Evolutionary conservation across 2,888 invertebrate genomes (phyloP).

Genomic region (Nineta flava): DNA sequence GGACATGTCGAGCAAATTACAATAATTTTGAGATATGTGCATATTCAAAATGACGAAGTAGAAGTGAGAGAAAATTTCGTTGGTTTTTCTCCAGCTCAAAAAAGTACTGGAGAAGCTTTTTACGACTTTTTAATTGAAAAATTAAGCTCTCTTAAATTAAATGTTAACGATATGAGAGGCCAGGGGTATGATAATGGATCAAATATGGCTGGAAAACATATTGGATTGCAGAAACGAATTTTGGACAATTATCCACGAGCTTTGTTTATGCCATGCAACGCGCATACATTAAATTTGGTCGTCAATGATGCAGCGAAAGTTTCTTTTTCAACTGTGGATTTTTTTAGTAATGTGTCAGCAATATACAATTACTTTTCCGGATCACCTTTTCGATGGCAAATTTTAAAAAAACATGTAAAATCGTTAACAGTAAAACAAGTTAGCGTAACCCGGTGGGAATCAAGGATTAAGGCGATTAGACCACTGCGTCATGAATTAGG

Average conservation of each 20-base stretch:
- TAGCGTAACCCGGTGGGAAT: constrained; percentile 13
- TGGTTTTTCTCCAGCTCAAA: constrained; percentile 5
- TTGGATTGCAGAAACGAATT: constrained; percentile 14
- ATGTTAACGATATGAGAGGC: constrained; percentile 10
- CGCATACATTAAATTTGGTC: constrained; percentile 16
- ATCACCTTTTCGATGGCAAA: constrained; percentile 12
- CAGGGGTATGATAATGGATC: constrained; percentile 14
- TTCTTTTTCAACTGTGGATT: constrained; percentile 9
- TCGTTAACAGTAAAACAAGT: constrained; percentile 13
- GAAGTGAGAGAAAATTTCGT: constrained; percentile 1
- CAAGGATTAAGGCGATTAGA: constrained; percentile 12
- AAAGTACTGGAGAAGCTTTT: constrained; percentile 8
- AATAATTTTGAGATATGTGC: neutral
- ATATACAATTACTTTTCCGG: constrained; percentile 15
- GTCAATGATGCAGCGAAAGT: constrained; percentile 15
- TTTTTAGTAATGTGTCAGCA: constrained; percentile 15
- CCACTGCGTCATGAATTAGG: constrained; percentile 11
- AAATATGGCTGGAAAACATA: constrained; percentile 15
- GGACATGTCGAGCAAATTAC: constrained; percentile 1
- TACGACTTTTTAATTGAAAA: constrained; percentile 6
- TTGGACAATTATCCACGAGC: constrained; percentile 13
- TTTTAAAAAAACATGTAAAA: constrained; percentile 11
- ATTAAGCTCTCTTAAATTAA: constrained; percentile 8
- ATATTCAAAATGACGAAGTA: neutral
- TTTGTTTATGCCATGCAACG: constrained; percentile 17